Evolutionary conservation across 1,140 invertebrate species (phyloP), one percentile per base, ranked within the genome.

Genomic region (Antheraea pernyi): DNA sequence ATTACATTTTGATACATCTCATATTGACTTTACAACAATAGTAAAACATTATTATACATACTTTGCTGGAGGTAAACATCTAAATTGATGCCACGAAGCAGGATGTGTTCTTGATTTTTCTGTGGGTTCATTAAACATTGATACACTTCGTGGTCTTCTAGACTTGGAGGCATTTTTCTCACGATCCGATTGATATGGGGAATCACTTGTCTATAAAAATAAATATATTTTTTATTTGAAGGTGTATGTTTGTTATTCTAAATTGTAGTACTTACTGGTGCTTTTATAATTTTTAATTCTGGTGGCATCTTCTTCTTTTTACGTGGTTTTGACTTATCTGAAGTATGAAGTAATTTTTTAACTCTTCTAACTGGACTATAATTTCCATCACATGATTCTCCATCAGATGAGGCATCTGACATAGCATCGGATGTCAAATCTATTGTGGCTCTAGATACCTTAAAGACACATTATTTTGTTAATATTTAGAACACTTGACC

Each of bases 221-320:
- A 78, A 11, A 37, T 53, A 37, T 10, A 9, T 37, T 59, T 37
- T 39, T 18, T 65, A 46, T 7, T 39, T 61, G 9, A 53, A 65
- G 64, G 18, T 53, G 0, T 37, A 18, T 19, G 18, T 42, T 60
- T n/a, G 22, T 22, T n/a, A n/a, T 42, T 65, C 39, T 30, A 69
- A 64, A 61, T 19, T 19, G 11, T 42, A 61, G 19, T 46, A 65
- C 19, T 82, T 86, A 92, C 92, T 69, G 91, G 90, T 64, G 92
- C 93, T 67, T 86, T 91, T 64, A 93, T 90, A 58, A 94, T 93
- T 84, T 92, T 93, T 11, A 94, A 81, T 83, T 94, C 93, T 42
- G 93, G 93, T 46, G 93, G 93, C 93, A 94, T 94, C 78, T 92
- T 89, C 76, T 92, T 93, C 79, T 89, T 93, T 61, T 36, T 61